These are phyloP conservation scores for Palythoa grandiflora DNA, from an alignment of 92 coral and sea anemone genomes.

Conservation along the genomic window DNA sequence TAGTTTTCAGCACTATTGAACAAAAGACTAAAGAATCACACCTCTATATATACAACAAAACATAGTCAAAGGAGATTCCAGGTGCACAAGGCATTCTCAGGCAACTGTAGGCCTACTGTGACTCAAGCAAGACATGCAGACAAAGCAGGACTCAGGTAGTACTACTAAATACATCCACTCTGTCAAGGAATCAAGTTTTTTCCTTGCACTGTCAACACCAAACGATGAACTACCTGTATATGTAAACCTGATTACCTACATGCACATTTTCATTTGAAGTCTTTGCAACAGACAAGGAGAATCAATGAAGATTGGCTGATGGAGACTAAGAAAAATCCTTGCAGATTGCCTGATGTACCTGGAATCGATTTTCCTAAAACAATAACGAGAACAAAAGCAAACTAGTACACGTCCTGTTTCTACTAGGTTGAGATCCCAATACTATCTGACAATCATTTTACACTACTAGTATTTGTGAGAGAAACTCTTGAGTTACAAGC, in stretches of 20 bases:
- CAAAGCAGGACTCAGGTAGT: slow-evolving; percentile 30
- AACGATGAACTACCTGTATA: slow-evolving; percentile 14
- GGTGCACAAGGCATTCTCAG: slow-evolving; percentile 10
- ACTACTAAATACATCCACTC: slow-evolving; percentile 17
- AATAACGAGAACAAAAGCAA: background rate
- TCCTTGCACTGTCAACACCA: slow-evolving; percentile 17
- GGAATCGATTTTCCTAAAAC: slow-evolving; percentile 14
- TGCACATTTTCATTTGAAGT: slow-evolving; percentile 24
- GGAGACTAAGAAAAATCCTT: slow-evolving; percentile 9
- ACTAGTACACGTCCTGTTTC: slow-evolving; percentile 15
- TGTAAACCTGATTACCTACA: slow-evolving; percentile 24
- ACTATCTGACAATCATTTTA: slow-evolving; percentile 27
- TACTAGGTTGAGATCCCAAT: slow-evolving; percentile 7
- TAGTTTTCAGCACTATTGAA: slow-evolving; percentile 3
- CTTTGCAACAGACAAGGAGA: slow-evolving; percentile 31
- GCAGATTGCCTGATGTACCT: slow-evolving; percentile 22
- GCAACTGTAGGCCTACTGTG: slow-evolving; percentile 33
- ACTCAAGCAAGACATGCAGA: slow-evolving; percentile 19
- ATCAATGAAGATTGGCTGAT: slow-evolving; percentile 22
- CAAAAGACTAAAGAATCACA: slow-evolving; percentile 21
- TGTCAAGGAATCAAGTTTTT: slow-evolving; percentile 12
- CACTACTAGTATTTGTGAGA: slow-evolving; percentile 12
- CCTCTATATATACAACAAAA: slow-evolving; percentile 11
- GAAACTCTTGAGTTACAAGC: slow-evolving; percentile 26
- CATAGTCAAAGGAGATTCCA: slow-evolving; percentile 16